Percentiles rank a stretch among this genome's conserved stretches.
phyloP scores from a whole-genome alignment of 2,888 invertebrate genomes.

The Celastrina argiolus region DNA sequence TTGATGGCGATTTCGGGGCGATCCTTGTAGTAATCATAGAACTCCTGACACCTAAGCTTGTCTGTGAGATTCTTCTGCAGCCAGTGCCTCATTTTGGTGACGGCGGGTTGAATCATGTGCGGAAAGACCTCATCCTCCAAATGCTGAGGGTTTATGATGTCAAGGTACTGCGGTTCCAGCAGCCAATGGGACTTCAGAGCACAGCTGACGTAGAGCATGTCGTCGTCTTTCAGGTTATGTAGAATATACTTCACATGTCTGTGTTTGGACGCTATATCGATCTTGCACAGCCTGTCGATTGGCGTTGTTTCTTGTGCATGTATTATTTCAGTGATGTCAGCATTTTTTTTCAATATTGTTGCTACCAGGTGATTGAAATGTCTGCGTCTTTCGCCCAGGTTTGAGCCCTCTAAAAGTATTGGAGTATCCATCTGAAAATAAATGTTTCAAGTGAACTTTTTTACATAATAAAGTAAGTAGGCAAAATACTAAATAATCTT shows the following conservation, averaged over 20 bases:
- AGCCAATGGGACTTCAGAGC: conserved; percentile 55
- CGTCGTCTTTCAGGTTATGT: conserved; percentile 48
- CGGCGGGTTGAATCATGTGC: conserved; percentile 51
- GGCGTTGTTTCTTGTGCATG: conserved; percentile 41
- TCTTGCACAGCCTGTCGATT: conserved; percentile 54
- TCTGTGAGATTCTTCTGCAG: conserved; percentile 44
- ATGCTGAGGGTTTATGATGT: conserved; percentile 50
- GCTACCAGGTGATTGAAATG: conserved; percentile 45
- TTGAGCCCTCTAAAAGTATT: conserved; percentile 44
- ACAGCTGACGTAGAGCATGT: conserved; percentile 57
- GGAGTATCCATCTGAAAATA: conserved; percentile 45
- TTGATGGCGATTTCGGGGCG: conserved; percentile 44
- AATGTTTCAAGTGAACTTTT: conserved; percentile 1
- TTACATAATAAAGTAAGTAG: background rate
- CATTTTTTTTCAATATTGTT: conserved; percentile 32
- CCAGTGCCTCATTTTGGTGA: conserved; percentile 51
- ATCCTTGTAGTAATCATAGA: conserved; percentile 49
- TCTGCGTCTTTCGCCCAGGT: conserved; percentile 47
- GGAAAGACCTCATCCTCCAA: conserved; percentile 51
- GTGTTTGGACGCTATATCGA: conserved; percentile 50
- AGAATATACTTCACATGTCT: conserved; percentile 49
- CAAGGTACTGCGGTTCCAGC: conserved; percentile 38
- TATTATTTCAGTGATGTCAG: conserved; percentile 32
- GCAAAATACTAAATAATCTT: too few species aligned
- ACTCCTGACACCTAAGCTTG: conserved; percentile 42